These are phyloP conservation scores for Silurus aristotelis DNA, from an alignment of 2,797 vertebrate genomes.

Conservation along the genomic window DNA sequence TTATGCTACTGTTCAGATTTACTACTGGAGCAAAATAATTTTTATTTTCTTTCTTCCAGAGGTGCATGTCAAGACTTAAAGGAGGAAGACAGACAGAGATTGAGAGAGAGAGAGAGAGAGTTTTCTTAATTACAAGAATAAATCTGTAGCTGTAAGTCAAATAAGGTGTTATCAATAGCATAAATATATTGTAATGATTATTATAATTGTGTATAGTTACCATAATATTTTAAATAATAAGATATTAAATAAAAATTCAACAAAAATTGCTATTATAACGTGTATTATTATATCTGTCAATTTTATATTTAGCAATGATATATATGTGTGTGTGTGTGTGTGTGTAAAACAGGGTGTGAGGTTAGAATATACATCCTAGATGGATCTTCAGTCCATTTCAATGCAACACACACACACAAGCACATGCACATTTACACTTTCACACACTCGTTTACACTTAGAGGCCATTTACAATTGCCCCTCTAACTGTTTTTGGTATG, in stretches of 20 bases:
- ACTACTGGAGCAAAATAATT: neutral
- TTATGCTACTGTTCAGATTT: slow-evolving; percentile 39
- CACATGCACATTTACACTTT: neutral
- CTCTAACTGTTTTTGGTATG: neutral
- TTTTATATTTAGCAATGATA: too few relatives aligned
- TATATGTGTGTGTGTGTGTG: too few relatives aligned
- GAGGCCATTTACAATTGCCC: neutral
- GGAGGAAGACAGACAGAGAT: slow-evolving; percentile 67
- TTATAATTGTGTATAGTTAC: neutral
- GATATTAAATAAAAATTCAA: too few relatives aligned
- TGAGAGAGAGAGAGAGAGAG: slow-evolving; percentile 62
- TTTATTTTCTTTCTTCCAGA: slow-evolving; percentile 21
- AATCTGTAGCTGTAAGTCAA: neutral
- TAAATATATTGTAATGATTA: neutral
- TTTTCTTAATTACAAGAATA: slow-evolving; percentile 7
- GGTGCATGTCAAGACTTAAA: slow-evolving; percentile 54
- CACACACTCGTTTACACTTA: neutral
- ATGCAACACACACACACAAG: neutral
- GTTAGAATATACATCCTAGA: neutral
- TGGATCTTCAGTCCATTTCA: neutral
- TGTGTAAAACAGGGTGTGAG: neutral
- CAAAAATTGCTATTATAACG: too few relatives aligned
- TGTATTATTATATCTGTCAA: too few relatives aligned
- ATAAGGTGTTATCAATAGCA: neutral
- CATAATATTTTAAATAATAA: neutral